These are phyloP conservation scores for Deroplatys truncata DNA, from an alignment of 2,888 invertebrate species.

Conservation along the genomic window DNA sequence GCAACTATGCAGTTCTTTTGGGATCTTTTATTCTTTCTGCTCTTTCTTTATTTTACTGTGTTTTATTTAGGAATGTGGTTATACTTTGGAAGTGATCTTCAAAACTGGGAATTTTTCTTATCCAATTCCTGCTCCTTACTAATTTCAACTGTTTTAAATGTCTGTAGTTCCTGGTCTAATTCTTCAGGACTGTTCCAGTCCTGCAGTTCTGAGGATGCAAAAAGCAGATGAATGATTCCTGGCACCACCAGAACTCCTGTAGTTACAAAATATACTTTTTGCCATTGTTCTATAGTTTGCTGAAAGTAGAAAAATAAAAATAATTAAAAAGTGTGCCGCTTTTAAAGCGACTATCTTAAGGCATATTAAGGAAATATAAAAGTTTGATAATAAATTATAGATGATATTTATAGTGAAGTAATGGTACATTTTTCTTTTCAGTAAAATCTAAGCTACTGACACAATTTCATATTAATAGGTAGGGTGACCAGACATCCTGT, in stretches of 20 bases:
- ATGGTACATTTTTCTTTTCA: no score
- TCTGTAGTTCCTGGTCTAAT: conserved; percentile 19
- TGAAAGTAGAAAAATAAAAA: conserved; percentile 30
- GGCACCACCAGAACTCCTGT: conserved; percentile 37
- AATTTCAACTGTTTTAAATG: background rate
- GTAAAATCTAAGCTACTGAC: no score
- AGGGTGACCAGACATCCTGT: no score
- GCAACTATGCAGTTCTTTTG: no score
- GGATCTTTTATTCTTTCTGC: no score
- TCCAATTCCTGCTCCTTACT: background rate
- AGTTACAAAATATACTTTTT: conserved; percentile 40
- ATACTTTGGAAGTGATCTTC: background rate
- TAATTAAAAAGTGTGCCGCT: background rate
- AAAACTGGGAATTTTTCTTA: background rate
- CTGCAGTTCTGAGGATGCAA: conserved; percentile 40
- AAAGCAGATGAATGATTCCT: conserved; percentile 36
- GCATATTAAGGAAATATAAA: background rate
- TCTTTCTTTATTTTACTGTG: no score
- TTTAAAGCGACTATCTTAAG: background rate
- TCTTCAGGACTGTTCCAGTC: conserved; percentile 38
- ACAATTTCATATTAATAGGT: no score
- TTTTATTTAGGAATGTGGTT: background rate
- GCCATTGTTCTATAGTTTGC: conserved; percentile 44
- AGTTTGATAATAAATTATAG: background rate
- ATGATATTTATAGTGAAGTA: no score